Evolutionary conservation across 2,797 vertebrate species (phyloP).

Genomic region (Buceros bicornis): DNA sequence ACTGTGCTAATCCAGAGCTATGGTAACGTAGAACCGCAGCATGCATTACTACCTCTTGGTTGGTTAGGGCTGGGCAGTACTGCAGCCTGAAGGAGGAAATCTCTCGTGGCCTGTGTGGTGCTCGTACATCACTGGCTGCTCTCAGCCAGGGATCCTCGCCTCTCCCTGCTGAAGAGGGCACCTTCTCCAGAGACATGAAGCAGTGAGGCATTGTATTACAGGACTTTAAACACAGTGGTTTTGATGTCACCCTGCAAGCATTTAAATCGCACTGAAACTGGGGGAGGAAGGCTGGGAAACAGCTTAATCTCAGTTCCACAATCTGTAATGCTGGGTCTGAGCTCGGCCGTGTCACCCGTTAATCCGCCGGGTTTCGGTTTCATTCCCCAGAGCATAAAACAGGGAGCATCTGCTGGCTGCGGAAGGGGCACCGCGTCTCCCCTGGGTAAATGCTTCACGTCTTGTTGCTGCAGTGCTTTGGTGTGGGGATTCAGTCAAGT

Average conservation of each 20-base stretch:
- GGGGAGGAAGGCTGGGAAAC: not conserved
- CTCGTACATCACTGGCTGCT: accelerated
- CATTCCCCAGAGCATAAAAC: not conserved
- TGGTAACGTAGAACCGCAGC: not conserved
- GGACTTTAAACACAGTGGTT: not conserved
- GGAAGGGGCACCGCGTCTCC: not conserved
- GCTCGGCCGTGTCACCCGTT: accelerated
- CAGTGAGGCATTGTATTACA: not conserved
- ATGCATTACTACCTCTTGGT: not conserved
- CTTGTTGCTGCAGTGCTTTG: not conserved
- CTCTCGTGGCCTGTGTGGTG: accelerated
- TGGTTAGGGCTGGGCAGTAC: not conserved
- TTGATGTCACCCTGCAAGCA: not conserved
- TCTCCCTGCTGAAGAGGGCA: not conserved
- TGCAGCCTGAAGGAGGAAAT: not conserved
- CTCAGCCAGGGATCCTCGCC: not conserved
- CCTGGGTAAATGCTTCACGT: not conserved
- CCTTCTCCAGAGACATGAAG: not conserved
- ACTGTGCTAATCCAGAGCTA: not conserved
- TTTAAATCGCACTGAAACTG: not conserved
- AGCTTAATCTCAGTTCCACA: not conserved
- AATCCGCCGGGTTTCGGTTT: not conserved
- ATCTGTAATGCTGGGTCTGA: not conserved
- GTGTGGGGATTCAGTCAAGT: not conserved
- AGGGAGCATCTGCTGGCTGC: not conserved